Evolutionary conservation across 2,113 vertebrate species (phyloP), one percentile per base, ranked within the genome.

Genomic region (Monarcha castaneiventris): DNA sequence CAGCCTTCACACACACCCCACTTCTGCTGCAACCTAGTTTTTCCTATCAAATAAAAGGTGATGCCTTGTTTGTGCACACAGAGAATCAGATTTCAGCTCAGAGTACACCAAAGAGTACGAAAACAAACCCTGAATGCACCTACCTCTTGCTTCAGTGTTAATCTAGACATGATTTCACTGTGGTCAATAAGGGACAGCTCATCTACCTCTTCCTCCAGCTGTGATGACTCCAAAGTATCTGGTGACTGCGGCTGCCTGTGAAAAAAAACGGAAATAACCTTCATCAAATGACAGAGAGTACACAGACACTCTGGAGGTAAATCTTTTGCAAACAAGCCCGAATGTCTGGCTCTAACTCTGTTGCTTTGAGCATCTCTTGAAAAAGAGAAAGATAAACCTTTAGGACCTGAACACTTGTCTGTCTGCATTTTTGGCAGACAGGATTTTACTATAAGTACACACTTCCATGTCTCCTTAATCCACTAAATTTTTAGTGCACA

Each of bases 101-200:
- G 33, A 37, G 59, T 30, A 76, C 81, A 44, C 11, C 9, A 11
- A 41, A 17, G 55, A 67, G n/a, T 16, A 43, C 2, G 25, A 87
- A 84, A 81, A 51, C 44, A 77, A 90, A 76, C 14, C 27, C 32
- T 11, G 35, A 74, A 55, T 30, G 35, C 41, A 43, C 98, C 90
- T 90, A 99, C 99, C 98, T 99, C 99, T 83, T 99, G 99, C 96
- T 99, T 99, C 95, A 99, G 97, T 5, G 99, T 99, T 97, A 99
- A 97, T 92, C 99, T 98, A 58, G 98, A 94, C 99, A 99, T 99
- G 37, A 99, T 99, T 96, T 99, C 99, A 72, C 96, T 99, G 98
- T 99, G 99, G 97, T 99, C 99, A 6, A 99, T 98, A 54, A 99
- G 98, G 35, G 99, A 99, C 15, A 99, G 98, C 94, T 99, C 99